phyloP scores from a whole-genome alignment of 2,888 invertebrate genomes.

The Venusia cambrica region DNA sequence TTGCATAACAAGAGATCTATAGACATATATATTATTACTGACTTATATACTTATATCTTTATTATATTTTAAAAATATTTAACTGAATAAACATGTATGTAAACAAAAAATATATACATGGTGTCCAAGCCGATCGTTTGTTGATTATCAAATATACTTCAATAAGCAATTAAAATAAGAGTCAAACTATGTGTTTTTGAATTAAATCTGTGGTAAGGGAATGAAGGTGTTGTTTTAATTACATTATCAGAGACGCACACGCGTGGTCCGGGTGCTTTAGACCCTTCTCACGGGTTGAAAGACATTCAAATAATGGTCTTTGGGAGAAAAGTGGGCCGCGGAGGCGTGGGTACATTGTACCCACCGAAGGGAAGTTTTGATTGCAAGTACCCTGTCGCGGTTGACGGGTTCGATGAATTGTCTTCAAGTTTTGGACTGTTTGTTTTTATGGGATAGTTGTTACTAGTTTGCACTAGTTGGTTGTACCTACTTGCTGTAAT shows the following conservation, averaged over 20 bases:
- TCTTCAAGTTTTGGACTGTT: slow-evolving; percentile 33
- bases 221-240: slow-evolving; percentile 82
- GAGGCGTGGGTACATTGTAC: slow-evolving; percentile 31
- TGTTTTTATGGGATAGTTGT: slow-evolving; percentile 40
- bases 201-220: slow-evolving; percentile 31
- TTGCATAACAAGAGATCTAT: too few species aligned
- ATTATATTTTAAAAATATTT: too few species aligned
- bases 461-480: slow-evolving; percentile 20
- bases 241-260: slow-evolving; percentile 78
- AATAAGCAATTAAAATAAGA: slow-evolving; percentile 23
- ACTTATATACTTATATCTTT: too few species aligned
- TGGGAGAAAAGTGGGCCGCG: slow-evolving; percentile 55
- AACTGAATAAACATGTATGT: too few species aligned
- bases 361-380: slow-evolving; percentile 59
- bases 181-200: slow-evolving; percentile 13
- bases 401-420: slow-evolving; percentile 63
- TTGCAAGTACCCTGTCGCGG: slow-evolving; percentile 68
- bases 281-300: slow-evolving; percentile 79
- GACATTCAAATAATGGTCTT: slow-evolving; percentile 80
- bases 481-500: slow-evolving; percentile 1
- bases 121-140: slow-evolving; percentile 1
- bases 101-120: too few species aligned
- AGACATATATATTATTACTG: too few species aligned
- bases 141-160: too few species aligned
- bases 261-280: slow-evolving; percentile 50